Evolutionary conservation across 2,797 vertebrate species (phyloP), one percentile per base, ranked within the genome.

Genomic region (Catamblyrhynchus diadema): DNA sequence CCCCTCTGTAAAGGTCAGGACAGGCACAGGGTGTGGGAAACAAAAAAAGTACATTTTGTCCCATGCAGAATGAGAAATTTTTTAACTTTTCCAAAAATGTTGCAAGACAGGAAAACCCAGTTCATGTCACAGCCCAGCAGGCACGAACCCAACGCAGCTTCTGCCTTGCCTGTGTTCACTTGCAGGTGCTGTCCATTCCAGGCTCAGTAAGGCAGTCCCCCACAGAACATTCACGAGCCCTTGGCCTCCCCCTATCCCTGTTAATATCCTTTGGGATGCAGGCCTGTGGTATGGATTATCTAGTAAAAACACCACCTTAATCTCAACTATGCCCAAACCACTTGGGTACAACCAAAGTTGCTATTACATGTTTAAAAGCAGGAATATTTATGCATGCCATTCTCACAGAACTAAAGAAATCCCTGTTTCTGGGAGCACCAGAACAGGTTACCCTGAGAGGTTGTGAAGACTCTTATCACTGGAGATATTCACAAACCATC

Each of bases 21-120:
- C 10, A 1, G 1, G 65, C 8, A 7, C 3, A 8, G 7, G 8
- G 10, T 32, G 30, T 17, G 2, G 5, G 10, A 25, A 15, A 32
- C 14, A 21, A 56, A 44, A 70, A 66, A 45, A 33, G 51, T 56
- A 56, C 41, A 27, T n/a, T 65, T 39, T 28, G 61, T 61, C 73
- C 70, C 39, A 3, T 9, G 48, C 47, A 61, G 69, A 91, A 74
- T 10, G 25, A 75, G 78, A 67, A 33, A 15, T 53, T 94, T 85
- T 83, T 37, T 81, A 78, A 88, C 82, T 77, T 92, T 70, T 59
- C 7, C 51, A 89, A 95, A 94, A 92, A 96, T 94, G 95, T 50
- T 90, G 94, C 80, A 77, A 30, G 88, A 90, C 95, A 73, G 86
- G 94, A 96, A 96, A 90, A 51, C 91, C 94, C 64, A 59, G 93